Conservation (phyloP, 2,888 invertebrate genomes). For the Frankliniella intonsa region DNA sequence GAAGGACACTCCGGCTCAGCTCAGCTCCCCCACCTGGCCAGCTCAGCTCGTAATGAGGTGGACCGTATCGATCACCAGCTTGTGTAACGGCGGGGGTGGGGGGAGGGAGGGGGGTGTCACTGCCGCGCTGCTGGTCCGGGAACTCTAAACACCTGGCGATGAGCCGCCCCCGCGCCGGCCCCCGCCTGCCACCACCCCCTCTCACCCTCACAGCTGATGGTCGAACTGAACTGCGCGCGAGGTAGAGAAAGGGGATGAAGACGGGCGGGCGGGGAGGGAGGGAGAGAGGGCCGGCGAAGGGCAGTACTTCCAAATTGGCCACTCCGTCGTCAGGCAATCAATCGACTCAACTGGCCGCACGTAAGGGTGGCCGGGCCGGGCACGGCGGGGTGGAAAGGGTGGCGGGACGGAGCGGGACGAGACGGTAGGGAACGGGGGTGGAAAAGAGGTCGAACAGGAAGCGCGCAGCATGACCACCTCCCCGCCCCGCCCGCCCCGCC, state of each 20-base stretch:
- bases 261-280: not conserved
- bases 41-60: slow-evolving; percentile 29
- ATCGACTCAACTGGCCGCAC: slow-evolving; percentile 24
- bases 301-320: slow-evolving; percentile 3
- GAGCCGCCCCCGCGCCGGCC: not conserved
- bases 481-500: not conserved
- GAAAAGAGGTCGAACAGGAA: not conserved
- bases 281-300: not conserved
- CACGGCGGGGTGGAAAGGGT: not conserved
- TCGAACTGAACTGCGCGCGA: not conserved
- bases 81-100: slow-evolving; percentile 27
- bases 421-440: not conserved
- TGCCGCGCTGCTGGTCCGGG: slow-evolving; percentile 3
- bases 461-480: not conserved
- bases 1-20: slow-evolving; percentile 4
- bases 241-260: slow-evolving; percentile 27
- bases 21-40: slow-evolving; percentile 32
- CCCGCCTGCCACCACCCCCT: not conserved
- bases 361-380: not conserved
- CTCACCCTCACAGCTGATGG: not conserved
- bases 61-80: slow-evolving; percentile 20
- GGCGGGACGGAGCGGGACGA: not conserved
- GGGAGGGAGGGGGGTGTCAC: slow-evolving; percentile 5
- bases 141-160: slow-evolving; percentile 13
- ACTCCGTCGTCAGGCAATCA: slow-evolving; percentile 22